A percentile compares a stretch with the other conserved stretches of the same genome.
These are phyloP conservation scores for Melanargia galathea DNA, from an alignment of 2,888 invertebrate species.

Conservation along the genomic window DNA sequence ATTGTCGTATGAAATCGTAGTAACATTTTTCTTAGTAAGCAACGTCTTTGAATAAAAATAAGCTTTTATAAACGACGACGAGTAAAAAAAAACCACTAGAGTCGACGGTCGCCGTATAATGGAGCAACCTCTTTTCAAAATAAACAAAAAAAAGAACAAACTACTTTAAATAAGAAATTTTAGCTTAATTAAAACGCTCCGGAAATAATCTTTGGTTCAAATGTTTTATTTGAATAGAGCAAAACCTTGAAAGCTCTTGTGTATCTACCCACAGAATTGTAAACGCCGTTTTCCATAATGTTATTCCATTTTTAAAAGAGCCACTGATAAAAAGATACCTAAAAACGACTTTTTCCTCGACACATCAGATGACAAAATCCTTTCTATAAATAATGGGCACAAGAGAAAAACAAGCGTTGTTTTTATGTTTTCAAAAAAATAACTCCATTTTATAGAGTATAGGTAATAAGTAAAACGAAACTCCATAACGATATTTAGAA, in stretches of 20 bases:
- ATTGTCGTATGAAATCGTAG: conserved; percentile 9
- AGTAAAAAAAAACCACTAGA: conserved; percentile 1
- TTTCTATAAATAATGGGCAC: too few species aligned
- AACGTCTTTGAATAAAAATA: background rate
- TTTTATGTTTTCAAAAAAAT: too few species aligned
- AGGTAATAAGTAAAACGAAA: too few species aligned
- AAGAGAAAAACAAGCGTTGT: too few species aligned
- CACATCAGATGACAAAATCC: background rate
- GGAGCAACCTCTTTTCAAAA: conserved; percentile 1
- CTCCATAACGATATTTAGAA: too few species aligned
- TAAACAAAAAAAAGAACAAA: conserved; percentile 4
- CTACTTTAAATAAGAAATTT: background rate
- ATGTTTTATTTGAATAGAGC: conserved; percentile 13
- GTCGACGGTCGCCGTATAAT: background rate
- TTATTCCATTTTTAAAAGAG: conserved; percentile 5
- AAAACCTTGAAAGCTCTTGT: conserved; percentile 16
- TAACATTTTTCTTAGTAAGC: background rate
- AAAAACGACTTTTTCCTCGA: background rate
- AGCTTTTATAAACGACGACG: background rate
- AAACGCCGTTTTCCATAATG: conserved; percentile 1
- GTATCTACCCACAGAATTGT: conserved; percentile 8
- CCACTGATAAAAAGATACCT: background rate
- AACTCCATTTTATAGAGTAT: too few species aligned
- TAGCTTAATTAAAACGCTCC: conserved; percentile 18
- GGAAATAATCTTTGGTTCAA: conserved; percentile 9